Evolutionary conservation across 2,797 vertebrate species (phyloP), one percentile per base, ranked within the genome.

Genomic region (Myotis myotis): DNA sequence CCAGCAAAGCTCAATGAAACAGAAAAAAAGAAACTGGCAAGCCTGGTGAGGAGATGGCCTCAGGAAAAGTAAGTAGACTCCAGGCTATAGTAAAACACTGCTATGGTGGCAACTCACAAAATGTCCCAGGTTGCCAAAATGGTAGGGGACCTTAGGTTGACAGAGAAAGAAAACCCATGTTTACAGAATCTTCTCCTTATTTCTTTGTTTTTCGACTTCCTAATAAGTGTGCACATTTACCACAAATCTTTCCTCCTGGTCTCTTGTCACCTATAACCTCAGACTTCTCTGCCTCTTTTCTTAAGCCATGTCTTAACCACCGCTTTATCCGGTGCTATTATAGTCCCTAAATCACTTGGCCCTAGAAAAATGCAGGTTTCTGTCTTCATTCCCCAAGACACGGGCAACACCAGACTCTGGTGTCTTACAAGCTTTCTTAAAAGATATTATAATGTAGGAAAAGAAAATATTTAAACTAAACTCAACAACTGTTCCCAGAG

Each of bases 1-100:
- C 36, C 23, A 87, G 41, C 62, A 93, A 95, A 57, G 11, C 28
- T 89, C 55, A 82, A 38, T 95, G 38, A 95, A 95, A 95, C n/a
- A 89, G 20, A 76, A 92, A 22, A 89, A 13, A 60, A 17, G 51
- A 96, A 92, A 79, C 23, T 33, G 33, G 20, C 47, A 94, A 47
- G 19, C 16, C 3, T 74, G 16, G 22, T 82, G 23, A 92, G 33
- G 81, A 57, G 28, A 90, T 47, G 62, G 16, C 33, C 47, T 94
- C 49, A 57, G n/a, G 20, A 76, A 89, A 93, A 92, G n/a, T 41
- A 93, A 41, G 28, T 33, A 62, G 33, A 53, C n/a, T 79, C 3
- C n/a, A 79, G 5, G 41, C 8, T 89, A 3, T 55, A 93, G 60
- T 49, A 71, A 91, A 95, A 38, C 68, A 91, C 4, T 53, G 0